A percentile compares a stretch with the other conserved stretches of the same genome.
Evolutionary conservation across 2,888 invertebrate genomes (phyloP).

Genomic region (Dorcus parallelipipedus): DNA sequence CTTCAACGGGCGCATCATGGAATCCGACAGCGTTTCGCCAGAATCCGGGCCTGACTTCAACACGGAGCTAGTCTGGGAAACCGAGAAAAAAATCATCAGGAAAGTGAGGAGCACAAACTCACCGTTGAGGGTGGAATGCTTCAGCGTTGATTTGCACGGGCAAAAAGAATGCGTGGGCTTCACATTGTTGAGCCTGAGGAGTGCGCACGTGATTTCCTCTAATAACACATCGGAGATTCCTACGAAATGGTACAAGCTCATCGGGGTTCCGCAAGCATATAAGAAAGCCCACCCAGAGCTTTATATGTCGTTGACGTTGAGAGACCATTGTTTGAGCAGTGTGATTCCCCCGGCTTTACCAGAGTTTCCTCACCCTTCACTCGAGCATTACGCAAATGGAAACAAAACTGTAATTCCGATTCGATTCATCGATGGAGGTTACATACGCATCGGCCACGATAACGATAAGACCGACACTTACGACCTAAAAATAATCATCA

Average conservation of each 20-base stretch:
- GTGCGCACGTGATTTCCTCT: slow-evolving; percentile 63
- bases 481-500: slow-evolving; percentile 56
- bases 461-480: slow-evolving; percentile 46
- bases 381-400: slow-evolving; percentile 30
- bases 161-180: slow-evolving; percentile 65
- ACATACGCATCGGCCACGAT: slow-evolving; percentile 54
- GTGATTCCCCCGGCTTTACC: slow-evolving; percentile 18
- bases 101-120: slow-evolving; percentile 63
- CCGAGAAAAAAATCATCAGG: slow-evolving; percentile 66
- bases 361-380: slow-evolving; percentile 2
- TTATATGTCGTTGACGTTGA: slow-evolving; percentile 57
- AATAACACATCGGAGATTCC: slow-evolving; percentile 52
- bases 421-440: slow-evolving; percentile 53
- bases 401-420: slow-evolving; percentile 37
- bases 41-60: slow-evolving; percentile 62
- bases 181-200: slow-evolving; percentile 63
- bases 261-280: slow-evolving; percentile 57
- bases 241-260: slow-evolving; percentile 60
- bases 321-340: slow-evolving; percentile 49
- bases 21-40: slow-evolving; percentile 63
- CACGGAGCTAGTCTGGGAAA: slow-evolving; percentile 76
- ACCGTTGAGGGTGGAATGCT: slow-evolving; percentile 70
- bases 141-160: slow-evolving; percentile 50
- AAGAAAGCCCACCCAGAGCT: slow-evolving; percentile 62
- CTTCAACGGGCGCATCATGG: slow-evolving; percentile 46